Evolutionary conservation across 2,888 invertebrate species (phyloP).

Genomic region (Cephus runcator): DNA sequence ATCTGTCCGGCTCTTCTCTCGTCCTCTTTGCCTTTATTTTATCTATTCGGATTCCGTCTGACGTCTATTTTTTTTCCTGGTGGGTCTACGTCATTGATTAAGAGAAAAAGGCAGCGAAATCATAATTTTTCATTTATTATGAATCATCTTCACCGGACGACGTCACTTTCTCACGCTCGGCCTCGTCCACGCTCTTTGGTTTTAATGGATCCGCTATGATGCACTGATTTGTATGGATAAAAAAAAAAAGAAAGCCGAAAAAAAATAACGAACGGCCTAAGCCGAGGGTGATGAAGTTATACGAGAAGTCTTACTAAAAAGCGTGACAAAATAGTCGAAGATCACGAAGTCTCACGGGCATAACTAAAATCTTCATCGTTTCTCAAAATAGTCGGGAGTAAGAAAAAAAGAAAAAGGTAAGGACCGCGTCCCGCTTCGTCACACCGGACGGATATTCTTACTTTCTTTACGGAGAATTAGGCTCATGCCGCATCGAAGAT

Average conservation of each 20-base stretch:
- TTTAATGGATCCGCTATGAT: not conserved
- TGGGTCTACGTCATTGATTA: not conserved
- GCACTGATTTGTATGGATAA: not conserved
- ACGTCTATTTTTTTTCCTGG: not conserved
- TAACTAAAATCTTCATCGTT: conserved; percentile 52
- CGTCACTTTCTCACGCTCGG: not conserved
- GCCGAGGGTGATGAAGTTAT: not conserved
- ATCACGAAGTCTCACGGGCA: conserved; percentile 21
- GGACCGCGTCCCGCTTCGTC: conserved; percentile 11
- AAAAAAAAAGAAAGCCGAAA: not conserved
- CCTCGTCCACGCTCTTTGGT: not conserved
- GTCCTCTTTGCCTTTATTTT: not conserved
- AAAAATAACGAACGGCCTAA: not conserved
- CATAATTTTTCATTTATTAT: not conserved
- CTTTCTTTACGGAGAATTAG: not conserved
- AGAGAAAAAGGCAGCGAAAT: not conserved
- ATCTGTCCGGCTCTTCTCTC: not conserved
- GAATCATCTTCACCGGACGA: not conserved
- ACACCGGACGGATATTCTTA: not conserved
- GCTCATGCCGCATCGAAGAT: not conserved
- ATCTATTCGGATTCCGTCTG: not conserved
- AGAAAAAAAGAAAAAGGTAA: conserved; percentile 18
- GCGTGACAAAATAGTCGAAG: conserved; percentile 44
- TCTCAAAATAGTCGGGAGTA: conserved; percentile 9
- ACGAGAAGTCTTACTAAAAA: conserved; percentile 35